Percentiles rank a stretch among this genome's conserved stretches.
These are phyloP conservation scores for Mormoops blainvillei DNA, from an alignment of 2,113 vertebrate species.

Conservation along the genomic window DNA sequence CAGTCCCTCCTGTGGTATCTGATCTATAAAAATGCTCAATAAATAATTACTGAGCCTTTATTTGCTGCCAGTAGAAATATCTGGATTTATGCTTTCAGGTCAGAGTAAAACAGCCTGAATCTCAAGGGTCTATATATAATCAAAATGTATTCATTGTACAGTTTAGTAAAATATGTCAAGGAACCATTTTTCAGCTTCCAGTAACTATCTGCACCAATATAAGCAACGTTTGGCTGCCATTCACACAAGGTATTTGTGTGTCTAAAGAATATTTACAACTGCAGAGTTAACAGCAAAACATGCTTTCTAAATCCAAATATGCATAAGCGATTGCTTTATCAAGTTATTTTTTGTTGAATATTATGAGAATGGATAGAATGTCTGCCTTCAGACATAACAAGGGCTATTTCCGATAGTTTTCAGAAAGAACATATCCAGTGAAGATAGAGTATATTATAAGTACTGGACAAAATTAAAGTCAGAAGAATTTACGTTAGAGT, in stretches of 20 bases:
- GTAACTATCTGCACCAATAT: background rate
- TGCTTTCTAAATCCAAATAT: slow-evolving; percentile 9
- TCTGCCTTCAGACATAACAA: background rate
- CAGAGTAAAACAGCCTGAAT: background rate
- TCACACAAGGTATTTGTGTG: background rate
- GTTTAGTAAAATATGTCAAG: background rate
- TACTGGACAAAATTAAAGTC: slow-evolving; percentile 13
- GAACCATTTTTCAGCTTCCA: background rate
- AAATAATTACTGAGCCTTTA: background rate
- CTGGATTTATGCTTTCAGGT: background rate
- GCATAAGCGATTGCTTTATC: background rate
- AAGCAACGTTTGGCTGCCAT: slow-evolving; percentile 1
- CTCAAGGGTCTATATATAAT: background rate
- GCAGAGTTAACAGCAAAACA: background rate
- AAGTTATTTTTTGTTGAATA: background rate
- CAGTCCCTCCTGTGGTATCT: background rate
- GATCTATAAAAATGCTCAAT: background rate
- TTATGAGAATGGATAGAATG: background rate
- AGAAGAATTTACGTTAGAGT: background rate
- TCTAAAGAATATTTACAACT: background rate
- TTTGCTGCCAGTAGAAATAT: background rate
- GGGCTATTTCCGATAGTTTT: background rate
- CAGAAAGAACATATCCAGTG: background rate
- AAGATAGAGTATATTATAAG: background rate
- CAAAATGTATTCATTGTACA: background rate